Percentiles rank a stretch among this genome's conserved stretches.
These are phyloP conservation scores for Tanytarsus gracilentus DNA, from an alignment of 2,888 invertebrate genomes.

Conservation along the genomic window DNA sequence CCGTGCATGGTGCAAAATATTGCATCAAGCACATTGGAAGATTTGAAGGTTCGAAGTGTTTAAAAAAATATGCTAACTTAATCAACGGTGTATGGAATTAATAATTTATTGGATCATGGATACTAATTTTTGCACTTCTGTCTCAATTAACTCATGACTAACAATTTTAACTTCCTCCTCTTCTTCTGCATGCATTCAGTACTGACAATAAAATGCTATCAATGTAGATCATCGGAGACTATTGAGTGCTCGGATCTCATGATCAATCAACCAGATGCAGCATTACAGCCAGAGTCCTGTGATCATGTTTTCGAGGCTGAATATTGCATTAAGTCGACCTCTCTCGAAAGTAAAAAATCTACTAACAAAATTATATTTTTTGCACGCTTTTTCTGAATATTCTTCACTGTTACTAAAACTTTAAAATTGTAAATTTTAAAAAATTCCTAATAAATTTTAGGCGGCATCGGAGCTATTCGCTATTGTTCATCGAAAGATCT, in stretches of 20 bases:
- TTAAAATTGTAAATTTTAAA: neutral
- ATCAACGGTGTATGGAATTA: neutral
- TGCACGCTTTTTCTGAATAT: neutral
- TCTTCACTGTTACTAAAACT: neutral
- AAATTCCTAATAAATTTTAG: constrained; percentile 42
- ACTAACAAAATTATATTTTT: neutral
- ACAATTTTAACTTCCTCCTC: neutral
- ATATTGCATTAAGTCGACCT: constrained; percentile 77
- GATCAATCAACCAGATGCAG: constrained; percentile 48
- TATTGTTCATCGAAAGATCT: constrained; percentile 79
- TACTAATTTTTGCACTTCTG: neutral
- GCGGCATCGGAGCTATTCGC: constrained; percentile 79
- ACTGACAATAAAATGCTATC: constrained; percentile 59
- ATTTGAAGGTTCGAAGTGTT: constrained; percentile 58
- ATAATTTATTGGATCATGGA: neutral
- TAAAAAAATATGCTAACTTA: neutral
- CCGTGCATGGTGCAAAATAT: constrained; percentile 74
- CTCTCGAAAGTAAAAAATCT: constrained; percentile 37
- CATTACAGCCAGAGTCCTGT: constrained; percentile 54
- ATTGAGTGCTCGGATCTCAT: constrained; percentile 61
- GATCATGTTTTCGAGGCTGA: constrained; percentile 66
- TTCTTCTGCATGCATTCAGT: constrained; percentile 36
- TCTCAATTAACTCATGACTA: neutral
- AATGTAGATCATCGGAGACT: constrained; percentile 61
- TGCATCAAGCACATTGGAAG: constrained; percentile 91